Evolutionary conservation across 1,140 invertebrate genomes (phyloP), one percentile per base, ranked within the genome.

Genomic region (Spodoptera litura): DNA sequence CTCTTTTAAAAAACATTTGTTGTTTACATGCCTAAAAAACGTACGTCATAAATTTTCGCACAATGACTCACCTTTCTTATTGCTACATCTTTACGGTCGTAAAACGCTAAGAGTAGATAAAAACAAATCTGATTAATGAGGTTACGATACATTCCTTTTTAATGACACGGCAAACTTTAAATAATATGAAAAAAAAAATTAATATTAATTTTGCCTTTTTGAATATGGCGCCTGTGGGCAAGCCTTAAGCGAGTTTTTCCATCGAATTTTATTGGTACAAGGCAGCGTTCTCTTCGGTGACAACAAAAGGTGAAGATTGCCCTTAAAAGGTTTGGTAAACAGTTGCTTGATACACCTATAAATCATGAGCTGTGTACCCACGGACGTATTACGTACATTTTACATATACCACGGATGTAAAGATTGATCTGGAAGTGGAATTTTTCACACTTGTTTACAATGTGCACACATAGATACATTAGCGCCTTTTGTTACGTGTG

Each of bases 311-410:
- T 81, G 80, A 82, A 88, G 88, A 88, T 92, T 89, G 85, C 85
- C 89, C 88, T 85, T 89, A 91, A 88, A 87, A 88, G 87, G 87
- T 82, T 85, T 83, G 85, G 87, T 84, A 88, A 84, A 85, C 83
- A 87, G 88, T 88, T 84, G 87, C 78, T 80, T 83, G 78, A 79
- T 80, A 84, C 75, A 78, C 84, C 85, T 86, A 91, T 93, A 93
- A 93, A 93, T 93, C 90, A 93, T 91, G 80, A 80, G 55, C 81
- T 85, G 59, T 75, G 84, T 82, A 78, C 75, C 10, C 3, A 53
- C n/a, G 72, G 81, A 85, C 81, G 79, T 84, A 87, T 86, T 91
- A 85, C 83, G 81, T 80, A 81, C 78, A 71, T 89, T 87, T 86
- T 88, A 85, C 80, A 79, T 70, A 81, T 81, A 78, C 74, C 62